These are phyloP conservation scores for Aphis gossypii DNA, from an alignment of 1,140 invertebrate species.

Conservation along the genomic window DNA sequence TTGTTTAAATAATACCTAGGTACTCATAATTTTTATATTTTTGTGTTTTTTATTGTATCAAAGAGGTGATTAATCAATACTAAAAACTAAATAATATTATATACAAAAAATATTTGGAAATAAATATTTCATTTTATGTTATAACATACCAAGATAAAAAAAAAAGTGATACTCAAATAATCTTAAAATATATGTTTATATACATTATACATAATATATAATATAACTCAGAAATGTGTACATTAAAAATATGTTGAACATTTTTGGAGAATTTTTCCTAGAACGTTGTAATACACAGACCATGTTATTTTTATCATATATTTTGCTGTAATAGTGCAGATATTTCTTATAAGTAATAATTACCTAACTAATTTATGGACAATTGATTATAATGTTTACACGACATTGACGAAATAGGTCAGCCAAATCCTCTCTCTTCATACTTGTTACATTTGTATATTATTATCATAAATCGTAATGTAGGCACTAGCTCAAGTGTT, in stretches of 20 bases:
- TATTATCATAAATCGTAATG: background rate
- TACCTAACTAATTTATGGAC: background rate
- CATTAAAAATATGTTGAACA: background rate
- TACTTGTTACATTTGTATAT: background rate
- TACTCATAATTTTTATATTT: background rate
- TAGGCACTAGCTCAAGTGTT: background rate
- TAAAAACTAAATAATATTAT: background rate
- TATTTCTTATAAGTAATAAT: background rate
- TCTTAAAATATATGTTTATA: too few species aligned
- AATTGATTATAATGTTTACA: background rate
- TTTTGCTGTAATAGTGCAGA: background rate
- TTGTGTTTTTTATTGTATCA: background rate
- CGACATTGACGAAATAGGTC: background rate
- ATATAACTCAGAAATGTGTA: too few species aligned
- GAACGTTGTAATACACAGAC: background rate
- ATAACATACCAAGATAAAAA: background rate
- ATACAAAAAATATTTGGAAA: background rate
- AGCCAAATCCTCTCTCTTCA: background rate
- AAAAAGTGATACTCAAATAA: background rate
- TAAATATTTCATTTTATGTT: background rate
- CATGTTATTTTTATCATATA: background rate
- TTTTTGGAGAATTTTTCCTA: background rate
- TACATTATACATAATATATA: too few species aligned
- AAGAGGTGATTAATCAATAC: background rate
- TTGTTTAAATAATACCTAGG: background rate